Conservation (phyloP, 2,113 vertebrate species). For the Megalops atlanticus region DNA sequence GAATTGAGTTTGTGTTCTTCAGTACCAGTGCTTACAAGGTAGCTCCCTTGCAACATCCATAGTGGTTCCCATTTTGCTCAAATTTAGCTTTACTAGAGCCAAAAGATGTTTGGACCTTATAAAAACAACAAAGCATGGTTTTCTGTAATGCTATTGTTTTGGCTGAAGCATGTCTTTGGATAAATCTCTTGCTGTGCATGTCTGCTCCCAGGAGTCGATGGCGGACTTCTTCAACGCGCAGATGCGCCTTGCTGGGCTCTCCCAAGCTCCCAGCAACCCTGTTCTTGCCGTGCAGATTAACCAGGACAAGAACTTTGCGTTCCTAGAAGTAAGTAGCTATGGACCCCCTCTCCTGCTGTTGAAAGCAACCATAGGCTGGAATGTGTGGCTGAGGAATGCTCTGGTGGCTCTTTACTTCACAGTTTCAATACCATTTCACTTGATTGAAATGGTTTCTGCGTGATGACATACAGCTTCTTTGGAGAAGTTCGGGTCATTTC, state of each 20-base stretch:
- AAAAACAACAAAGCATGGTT: no score
- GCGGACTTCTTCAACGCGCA: slow-evolving; percentile 76
- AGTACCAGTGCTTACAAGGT: no score
- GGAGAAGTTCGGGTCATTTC: no score
- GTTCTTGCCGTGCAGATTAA: slow-evolving; percentile 76
- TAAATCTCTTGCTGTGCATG: not conserved
- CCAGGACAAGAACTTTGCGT: slow-evolving; percentile 77
- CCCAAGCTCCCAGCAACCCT: slow-evolving; percentile 69
- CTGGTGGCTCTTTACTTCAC: not conserved
- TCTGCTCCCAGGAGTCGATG: slow-evolving; percentile 67
- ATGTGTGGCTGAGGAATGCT: not conserved
- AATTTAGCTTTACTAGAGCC: no score
- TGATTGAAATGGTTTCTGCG: not conserved
- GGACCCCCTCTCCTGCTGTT: not conserved
- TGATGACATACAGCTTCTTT: no score
- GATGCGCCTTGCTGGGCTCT: slow-evolving; percentile 72
- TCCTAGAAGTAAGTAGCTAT: slow-evolving; percentile 62
- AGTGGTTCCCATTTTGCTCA: no score
- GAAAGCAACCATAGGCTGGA: not conserved
- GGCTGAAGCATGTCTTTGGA: not conserved
- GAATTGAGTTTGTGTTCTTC: no score
- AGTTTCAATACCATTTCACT: not conserved
- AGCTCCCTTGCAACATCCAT: no score
- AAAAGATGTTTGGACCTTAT: no score
- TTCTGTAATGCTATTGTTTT: not conserved